These are phyloP conservation scores for Drosophila parabipectinata DNA, from an alignment of 1,140 invertebrate species.

Conservation along the genomic window DNA sequence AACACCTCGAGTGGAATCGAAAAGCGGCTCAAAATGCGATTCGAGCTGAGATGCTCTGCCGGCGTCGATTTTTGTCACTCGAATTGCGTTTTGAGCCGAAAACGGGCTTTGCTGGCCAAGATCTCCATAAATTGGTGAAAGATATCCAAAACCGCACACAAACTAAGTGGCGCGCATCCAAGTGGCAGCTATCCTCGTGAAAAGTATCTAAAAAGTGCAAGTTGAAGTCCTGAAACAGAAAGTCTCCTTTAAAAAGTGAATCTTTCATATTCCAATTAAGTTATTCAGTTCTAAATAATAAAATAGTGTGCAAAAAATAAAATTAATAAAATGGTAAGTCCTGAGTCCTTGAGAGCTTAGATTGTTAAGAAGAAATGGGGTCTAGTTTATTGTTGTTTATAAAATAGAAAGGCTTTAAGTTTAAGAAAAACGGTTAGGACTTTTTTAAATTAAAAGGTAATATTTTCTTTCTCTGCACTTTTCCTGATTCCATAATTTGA, in stretches of 20 bases:
- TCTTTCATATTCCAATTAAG: constrained; percentile 3
- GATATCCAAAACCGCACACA: constrained; percentile 72
- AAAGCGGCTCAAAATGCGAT: constrained; percentile 70
- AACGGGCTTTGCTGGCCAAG: constrained; percentile 61
- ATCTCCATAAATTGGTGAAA: constrained; percentile 83
- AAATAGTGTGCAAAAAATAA: background rate
- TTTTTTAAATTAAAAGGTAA: too few species aligned
- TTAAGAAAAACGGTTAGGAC: too few species aligned
- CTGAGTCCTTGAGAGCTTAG: background rate
- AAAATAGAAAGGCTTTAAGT: too few species aligned
- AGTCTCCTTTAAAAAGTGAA: constrained; percentile 33
- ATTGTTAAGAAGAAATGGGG: background rate
- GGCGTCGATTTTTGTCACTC: constrained; percentile 46
- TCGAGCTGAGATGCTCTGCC: constrained; percentile 50
- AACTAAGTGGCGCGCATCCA: constrained; percentile 60
- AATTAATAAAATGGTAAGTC: constrained; percentile 50
- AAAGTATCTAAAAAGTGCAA: constrained; percentile 39
- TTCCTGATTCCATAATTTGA: background rate
- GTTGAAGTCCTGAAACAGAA: constrained; percentile 27
- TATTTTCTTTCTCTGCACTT: background rate
- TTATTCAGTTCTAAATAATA: constrained; percentile 7
- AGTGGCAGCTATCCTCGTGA: constrained; percentile 42
- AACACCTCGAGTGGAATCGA: constrained; percentile 24
- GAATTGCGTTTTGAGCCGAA: constrained; percentile 77
- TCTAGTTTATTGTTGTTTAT: background rate